Conservation (phyloP, 2,113 vertebrate genomes). For the Regulus satrapa region DNA sequence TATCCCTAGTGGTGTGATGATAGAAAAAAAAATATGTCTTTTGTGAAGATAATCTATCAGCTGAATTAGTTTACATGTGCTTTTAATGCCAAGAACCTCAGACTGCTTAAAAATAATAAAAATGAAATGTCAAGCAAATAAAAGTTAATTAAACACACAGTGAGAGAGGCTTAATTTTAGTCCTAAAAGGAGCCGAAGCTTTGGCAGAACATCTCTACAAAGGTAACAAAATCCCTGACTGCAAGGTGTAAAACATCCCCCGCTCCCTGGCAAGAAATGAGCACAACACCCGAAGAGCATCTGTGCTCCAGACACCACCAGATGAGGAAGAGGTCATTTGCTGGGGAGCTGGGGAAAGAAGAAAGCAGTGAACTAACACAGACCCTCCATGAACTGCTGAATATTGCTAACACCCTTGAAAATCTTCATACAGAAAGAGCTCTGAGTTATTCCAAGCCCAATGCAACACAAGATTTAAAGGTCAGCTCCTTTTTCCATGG, state of each 20-base stretch:
- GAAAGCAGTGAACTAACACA: background rate
- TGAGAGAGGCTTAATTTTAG: slow-evolving; percentile 43
- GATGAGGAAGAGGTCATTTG: background rate
- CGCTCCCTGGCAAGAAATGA: background rate
- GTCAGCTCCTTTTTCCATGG: background rate
- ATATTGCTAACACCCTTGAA: background rate
- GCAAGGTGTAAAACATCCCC: background rate
- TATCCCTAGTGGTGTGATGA: background rate
- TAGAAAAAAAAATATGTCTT: background rate
- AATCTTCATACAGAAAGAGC: background rate
- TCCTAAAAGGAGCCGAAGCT: background rate
- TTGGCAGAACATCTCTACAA: background rate
- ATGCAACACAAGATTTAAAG: background rate
- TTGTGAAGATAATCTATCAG: background rate
- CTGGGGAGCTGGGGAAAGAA: background rate
- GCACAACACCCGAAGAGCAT: background rate
- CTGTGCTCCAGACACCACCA: background rate
- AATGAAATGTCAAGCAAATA: slow-evolving; percentile 62
- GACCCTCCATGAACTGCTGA: background rate
- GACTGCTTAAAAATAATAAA: slow-evolving; percentile 45
- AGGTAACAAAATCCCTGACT: background rate
- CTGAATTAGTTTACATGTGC: slow-evolving; percentile 10
- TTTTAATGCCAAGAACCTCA: background rate
- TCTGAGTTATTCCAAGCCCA: background rate
- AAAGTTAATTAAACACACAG: slow-evolving; percentile 18